These are phyloP conservation scores for Hoplodrina ambigua DNA, from an alignment of 2,888 invertebrate genomes.

Conservation along the genomic window DNA sequence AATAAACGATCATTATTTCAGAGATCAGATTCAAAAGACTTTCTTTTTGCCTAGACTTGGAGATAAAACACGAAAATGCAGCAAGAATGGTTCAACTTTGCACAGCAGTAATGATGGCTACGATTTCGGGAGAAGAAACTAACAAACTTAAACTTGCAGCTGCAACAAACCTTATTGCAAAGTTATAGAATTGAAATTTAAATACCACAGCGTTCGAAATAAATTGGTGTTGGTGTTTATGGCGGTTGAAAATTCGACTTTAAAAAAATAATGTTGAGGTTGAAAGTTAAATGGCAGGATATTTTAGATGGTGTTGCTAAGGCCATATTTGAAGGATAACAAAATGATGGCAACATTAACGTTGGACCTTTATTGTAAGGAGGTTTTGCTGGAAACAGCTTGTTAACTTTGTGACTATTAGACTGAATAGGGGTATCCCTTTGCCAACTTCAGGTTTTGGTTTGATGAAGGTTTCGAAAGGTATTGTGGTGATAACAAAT, in stretches of 20 bases:
- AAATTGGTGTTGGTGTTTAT: conserved; percentile 22
- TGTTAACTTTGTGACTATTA: conserved; percentile 61
- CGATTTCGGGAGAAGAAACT: conserved; percentile 47
- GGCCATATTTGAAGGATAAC: conserved; percentile 64
- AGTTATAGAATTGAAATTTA: conserved; percentile 15
- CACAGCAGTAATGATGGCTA: conserved; percentile 68
- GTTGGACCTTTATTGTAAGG: conserved; percentile 62
- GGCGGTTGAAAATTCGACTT: conserved; percentile 37
- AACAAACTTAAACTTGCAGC: conserved; percentile 8
- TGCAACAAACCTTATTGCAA: conserved; percentile 13
- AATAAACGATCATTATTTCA: conserved; percentile 53
- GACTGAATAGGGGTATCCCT: conserved; percentile 37
- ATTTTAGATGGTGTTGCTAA: conserved; percentile 39
- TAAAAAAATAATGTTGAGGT: background rate
- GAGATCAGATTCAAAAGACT: conserved; percentile 19
- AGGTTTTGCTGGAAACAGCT: conserved; percentile 60
- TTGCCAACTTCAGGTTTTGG: conserved; percentile 41
- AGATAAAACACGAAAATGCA: conserved; percentile 47
- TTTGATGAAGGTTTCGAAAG: conserved; percentile 33
- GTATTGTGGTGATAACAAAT: background rate
- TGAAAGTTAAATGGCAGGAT: conserved; percentile 12
- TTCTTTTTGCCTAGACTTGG: conserved; percentile 27
- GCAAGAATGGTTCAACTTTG: conserved; percentile 63
- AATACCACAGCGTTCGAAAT: background rate
- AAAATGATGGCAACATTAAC: conserved; percentile 64